Evolutionary conservation across 2,113 vertebrate species (phyloP), one percentile per base, ranked within the genome.

Genomic region (Labeo catla): DNA sequence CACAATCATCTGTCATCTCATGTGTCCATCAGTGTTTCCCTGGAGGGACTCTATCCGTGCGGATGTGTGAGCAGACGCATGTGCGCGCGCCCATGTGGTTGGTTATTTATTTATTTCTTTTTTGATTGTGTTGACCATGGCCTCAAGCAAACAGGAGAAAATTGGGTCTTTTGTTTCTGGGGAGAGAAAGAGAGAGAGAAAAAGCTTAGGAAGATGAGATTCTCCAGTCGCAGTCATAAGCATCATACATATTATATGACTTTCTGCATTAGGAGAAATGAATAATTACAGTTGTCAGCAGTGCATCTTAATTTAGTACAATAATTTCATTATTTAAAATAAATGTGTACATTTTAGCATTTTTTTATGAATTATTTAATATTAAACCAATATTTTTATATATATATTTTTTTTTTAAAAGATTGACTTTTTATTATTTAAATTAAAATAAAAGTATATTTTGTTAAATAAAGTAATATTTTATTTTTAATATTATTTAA

Each of bases 1-100:
- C 68, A 84, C 49, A 84, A 84, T 84, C 11, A 23, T 72, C 82
- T 84, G 82, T 84, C 82, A 57, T 84, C 82, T 84, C 82, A 13
- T 72, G 65, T 83, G 65, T 73, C 82, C 82, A 84, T 84, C 82
- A 74, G 49, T 45, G 73, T 43, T 6, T 13, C 68, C 82, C 82
- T 7, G 82, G 45, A 59, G 82, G 82, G 66, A 28, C 66, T 74
- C 50, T 23, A 12, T 59, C 34, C 3, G 11, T 15, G 7, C 3
- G 34, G 34, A 84, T 45, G 68, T 57, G 81, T 72, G 66, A 57
- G 34, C 34, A n/a, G 49, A 57, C 49, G 19, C 50, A 57, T 83
- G 81, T 39, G 80, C n/a, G 8, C 50, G 65, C 8, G 0, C 49
- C 65, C 36, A 21, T 73, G 66, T 83, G 82, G 15, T 45, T 10